Percentiles rank a stretch among this genome's conserved stretches.
Evolutionary conservation across 2,113 vertebrate species (phyloP).

Genomic region (Triplophysa rosa): DNA sequence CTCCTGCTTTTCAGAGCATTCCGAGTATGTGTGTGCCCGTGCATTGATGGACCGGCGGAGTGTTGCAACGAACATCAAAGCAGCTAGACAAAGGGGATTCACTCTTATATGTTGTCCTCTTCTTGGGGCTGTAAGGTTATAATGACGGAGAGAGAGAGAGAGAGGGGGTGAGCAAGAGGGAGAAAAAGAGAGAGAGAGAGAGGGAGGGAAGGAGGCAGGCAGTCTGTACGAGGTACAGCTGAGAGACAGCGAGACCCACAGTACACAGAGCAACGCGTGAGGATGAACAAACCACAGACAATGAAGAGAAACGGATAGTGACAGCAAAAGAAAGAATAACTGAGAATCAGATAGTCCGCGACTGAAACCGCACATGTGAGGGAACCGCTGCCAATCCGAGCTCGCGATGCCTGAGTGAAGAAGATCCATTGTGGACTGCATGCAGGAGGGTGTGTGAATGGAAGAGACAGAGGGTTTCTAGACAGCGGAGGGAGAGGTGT

Average conservation of each 20-base stretch:
- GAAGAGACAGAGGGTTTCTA: conserved; percentile 49
- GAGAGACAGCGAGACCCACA: conserved; percentile 54
- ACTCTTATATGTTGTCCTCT: conserved; percentile 49
- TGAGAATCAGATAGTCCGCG: conserved; percentile 10
- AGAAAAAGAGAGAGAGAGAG: conserved; percentile 54
- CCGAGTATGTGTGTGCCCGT: conserved; percentile 42
- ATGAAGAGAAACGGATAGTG: conserved; percentile 53
- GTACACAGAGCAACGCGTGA: conserved; percentile 31
- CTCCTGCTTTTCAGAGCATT: conserved; percentile 52
- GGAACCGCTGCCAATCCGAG: not conserved
- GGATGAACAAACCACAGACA: conserved; percentile 41
- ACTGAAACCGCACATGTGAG: conserved; percentile 44
- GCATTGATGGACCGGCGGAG: conserved; percentile 44
- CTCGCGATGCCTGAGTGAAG: conserved; percentile 58
- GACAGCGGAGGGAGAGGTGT: conserved; percentile 48
- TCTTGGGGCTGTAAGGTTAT: conserved; percentile 49
- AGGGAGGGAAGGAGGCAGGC: conserved; percentile 50
- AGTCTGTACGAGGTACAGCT: conserved; percentile 37
- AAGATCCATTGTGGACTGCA: conserved; percentile 34
- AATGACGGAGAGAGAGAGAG: conserved; percentile 16
- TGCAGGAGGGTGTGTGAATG: conserved; percentile 9
- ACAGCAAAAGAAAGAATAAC: not conserved
- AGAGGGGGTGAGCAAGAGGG: conserved; percentile 52
- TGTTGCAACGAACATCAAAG: conserved; percentile 63
- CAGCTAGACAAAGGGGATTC: conserved; percentile 58